Base-by-base conservation (phyloP, 2,797 vertebrate species). In the Sphaeramia orbicularis region DNA sequence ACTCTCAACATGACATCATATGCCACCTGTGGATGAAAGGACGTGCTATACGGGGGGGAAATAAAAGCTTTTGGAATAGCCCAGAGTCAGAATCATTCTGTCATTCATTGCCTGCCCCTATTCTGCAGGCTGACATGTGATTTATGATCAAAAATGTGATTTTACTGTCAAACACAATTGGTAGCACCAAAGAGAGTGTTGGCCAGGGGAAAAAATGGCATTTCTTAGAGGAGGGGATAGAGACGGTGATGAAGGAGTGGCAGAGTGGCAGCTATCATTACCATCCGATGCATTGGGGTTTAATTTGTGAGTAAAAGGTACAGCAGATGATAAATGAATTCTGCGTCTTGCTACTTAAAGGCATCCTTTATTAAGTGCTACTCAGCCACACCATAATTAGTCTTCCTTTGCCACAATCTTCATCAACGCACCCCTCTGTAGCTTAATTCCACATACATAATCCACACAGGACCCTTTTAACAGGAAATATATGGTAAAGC, bases 101-200 rank as follows among this genome's bases (percentile, higher is more conserved):
- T 84, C 84, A 73, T 77, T 68, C 44, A 48, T 75, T 81, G 65
- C 73, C 67, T 58, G 47, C 77, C 63, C 71, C 69, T 7, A 36
- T 84, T 65, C 78, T 21, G 30, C 68, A 60, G 60, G 71, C 71
- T 79, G 82, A 83, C 80, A 76, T 81, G 64, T 89, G 82, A 89
- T 79, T 80, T 84, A 78, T 81, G 76, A 85, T 86, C 71, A 68
- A 74, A 87, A 88, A 89, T 82, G 78, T 86, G 82, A 90, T 89
- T 87, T 91, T 74, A 88, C 88, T 85, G 86, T 92, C 91, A 89
- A 85, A 84, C 82, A 71, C 82, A 80, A 87, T 86, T 81, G 83
- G 74, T 65, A 55, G 72, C 78, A 81, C 65, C 76, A 84, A 68
- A 59, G 61, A 75, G 65, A 81, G 60, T 74, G 81, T 86, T 78